Percentiles rank a stretch among this genome's conserved stretches.
phyloP scores from a whole-genome alignment of 35 echinoderm and acorn worm species.

The Holothuria glaberrima region DNA sequence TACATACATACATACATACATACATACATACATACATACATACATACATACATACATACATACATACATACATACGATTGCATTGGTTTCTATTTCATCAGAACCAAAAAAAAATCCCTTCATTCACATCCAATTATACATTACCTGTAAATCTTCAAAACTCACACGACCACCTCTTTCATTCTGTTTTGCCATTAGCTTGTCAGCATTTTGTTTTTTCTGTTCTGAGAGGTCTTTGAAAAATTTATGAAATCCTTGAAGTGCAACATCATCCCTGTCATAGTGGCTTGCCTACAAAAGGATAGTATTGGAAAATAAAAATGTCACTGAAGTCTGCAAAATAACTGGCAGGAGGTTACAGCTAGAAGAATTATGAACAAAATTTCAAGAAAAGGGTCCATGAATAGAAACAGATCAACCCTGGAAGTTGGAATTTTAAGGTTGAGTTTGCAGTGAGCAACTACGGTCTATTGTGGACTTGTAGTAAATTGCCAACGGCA shows the following conservation, averaged over 20 bases:
- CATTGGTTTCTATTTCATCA: not conserved
- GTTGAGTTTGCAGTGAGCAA: too few relatives aligned
- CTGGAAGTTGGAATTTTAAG: too few relatives aligned
- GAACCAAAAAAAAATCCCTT: not conserved
- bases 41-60: not conserved
- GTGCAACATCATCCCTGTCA: slow-evolving; percentile 81
- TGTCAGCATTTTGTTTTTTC: slow-evolving; percentile 84
- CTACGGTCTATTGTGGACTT: too few relatives aligned
- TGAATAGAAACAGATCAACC: too few relatives aligned
- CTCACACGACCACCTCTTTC: slow-evolving; percentile 88
- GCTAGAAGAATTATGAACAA: not conserved
- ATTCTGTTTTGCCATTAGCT: slow-evolving; percentile 96
- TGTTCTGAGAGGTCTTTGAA: slow-evolving; percentile 86
- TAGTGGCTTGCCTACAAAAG: slow-evolving; percentile 75
- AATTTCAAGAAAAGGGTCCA: too few relatives aligned
- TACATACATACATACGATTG: not conserved
- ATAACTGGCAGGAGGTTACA: too few relatives aligned
- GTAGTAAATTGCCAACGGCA: too few relatives aligned
- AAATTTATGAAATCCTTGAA: slow-evolving; percentile 75
- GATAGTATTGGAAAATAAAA: not conserved
- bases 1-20: not conserved
- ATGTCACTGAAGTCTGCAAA: not conserved
- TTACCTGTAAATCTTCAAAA: slow-evolving; percentile 68
- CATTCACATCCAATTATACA: not conserved
- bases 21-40: not conserved